Percentiles rank a stretch among this genome's conserved stretches.
Conservation (phyloP, 2,113 vertebrate genomes). For the Zootoca vivipara region DNA sequence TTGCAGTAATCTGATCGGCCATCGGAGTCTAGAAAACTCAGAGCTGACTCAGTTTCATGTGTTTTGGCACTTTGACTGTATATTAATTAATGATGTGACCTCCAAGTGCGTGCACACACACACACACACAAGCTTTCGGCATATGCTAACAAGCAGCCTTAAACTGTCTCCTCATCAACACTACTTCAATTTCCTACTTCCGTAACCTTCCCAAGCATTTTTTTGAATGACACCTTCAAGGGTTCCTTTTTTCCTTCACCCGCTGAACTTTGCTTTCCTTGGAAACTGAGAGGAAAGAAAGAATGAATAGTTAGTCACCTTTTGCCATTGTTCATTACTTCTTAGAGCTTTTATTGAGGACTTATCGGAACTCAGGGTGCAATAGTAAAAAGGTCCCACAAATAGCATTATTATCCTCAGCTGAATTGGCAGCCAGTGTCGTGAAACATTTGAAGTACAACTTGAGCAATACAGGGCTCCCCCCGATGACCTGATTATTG, state of each 20-base stretch:
- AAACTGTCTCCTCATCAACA: slow-evolving; percentile 40
- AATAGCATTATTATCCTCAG: background rate
- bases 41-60: slow-evolving; percentile 59
- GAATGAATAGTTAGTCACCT: background rate
- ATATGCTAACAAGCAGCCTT: slow-evolving; percentile 45
- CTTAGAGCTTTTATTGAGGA: slow-evolving; percentile 5
- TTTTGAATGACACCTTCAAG: slow-evolving; percentile 21
- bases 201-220: slow-evolving; percentile 46
- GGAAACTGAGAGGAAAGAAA: slow-evolving; percentile 14
- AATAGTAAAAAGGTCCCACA: background rate
- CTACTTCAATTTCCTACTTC: slow-evolving; percentile 41
- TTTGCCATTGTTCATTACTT: slow-evolving; percentile 35
- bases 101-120: slow-evolving; percentile 12
- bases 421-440: background rate
- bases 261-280: slow-evolving; percentile 15
- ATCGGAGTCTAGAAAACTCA: slow-evolving; percentile 45
- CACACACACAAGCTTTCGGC: slow-evolving; percentile 35
- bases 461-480: background rate
- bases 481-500: too few species aligned
- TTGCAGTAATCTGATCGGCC: slow-evolving; percentile 50
- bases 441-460: background rate
- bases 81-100: slow-evolving; percentile 61
- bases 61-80: slow-evolving; percentile 51
- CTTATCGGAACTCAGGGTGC: background rate
- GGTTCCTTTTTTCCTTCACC: slow-evolving; percentile 28